Evolutionary conservation across 2,797 vertebrate genomes (phyloP), one percentile per base, ranked within the genome.

Genomic region (Tokudaia muenninki): DNA sequence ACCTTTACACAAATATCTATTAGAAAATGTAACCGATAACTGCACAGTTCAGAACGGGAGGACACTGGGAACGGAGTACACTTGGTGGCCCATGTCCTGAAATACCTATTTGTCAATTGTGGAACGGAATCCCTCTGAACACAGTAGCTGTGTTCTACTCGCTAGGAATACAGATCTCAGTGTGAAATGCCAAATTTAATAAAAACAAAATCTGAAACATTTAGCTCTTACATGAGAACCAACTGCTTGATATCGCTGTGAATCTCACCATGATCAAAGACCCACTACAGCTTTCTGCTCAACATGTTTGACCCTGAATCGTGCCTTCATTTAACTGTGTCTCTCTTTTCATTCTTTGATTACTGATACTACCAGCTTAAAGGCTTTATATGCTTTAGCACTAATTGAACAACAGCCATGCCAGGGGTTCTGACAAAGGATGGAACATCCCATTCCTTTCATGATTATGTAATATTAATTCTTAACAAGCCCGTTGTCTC

Each of bases 1-100:
- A 99, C 98, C 98, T 99, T 87, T 99, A 99, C 98, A 99, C 98
- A 99, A 99, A 99, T 98, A 98, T 99, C 98, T 99, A 98, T 99
- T 99, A 98, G 98, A 99, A 99, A 99, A 98, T 99, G 97, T 98
- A 99, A 99, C 99, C 98, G 98, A 98, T 99, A 98, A 99, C 98
- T 98, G 99, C 98, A 99, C 99, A 99, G 98, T 98, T 99, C 98
- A 98, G 98, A 98, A 98, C 97, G 98, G 98, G 98, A 98, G 98
- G 98, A 98, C 98, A 98, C 98, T 97, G 98, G 98, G 98, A 98
- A 98, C 98, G 97, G 98, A 98, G 98, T 98, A 98, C 98, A 98
- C 97, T 98, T 97, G 97, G 98, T 98, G 98, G 98, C 97, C 98
- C 92, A 70, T 92, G 97, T 98, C 98, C 98, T 98, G 97, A 97